Evolutionary conservation across 2,113 vertebrate genomes (phyloP).

Genomic region (Terrapene triunguis): DNA sequence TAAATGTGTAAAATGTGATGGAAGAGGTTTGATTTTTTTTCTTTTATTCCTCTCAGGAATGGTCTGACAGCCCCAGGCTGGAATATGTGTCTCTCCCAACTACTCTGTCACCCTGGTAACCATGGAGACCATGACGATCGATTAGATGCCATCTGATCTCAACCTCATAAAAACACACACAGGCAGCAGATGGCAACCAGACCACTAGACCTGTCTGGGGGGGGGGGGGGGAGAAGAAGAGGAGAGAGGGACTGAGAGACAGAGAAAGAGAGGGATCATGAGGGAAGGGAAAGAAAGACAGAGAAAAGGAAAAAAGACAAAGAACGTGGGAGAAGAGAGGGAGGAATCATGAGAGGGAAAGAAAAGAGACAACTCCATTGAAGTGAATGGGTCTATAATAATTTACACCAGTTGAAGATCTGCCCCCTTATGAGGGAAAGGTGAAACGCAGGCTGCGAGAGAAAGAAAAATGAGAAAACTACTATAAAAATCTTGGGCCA

Average conservation of each 20-base stretch:
- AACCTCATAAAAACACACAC: slow-evolving; percentile 84
- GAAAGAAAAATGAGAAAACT: neutral
- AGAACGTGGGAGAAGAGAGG: slow-evolving; percentile 26
- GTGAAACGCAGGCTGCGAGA: neutral
- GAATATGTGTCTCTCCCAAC: slow-evolving; percentile 84
- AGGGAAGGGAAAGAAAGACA: neutral
- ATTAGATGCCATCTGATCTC: slow-evolving; percentile 91
- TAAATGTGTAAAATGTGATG: slow-evolving; percentile 70
- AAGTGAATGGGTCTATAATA: neutral
- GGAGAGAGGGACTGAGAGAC: slow-evolving; percentile 62
- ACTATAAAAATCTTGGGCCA: neutral
- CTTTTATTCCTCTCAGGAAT: slow-evolving; percentile 73
- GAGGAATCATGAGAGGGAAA: slow-evolving; percentile 16
- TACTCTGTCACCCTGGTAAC: slow-evolving; percentile 90
- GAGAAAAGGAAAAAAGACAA: slow-evolving; percentile 18
- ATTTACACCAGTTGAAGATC: neutral
- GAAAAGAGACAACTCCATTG: neutral
- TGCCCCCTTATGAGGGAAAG: neutral
- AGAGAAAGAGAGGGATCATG: neutral
- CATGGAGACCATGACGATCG: slow-evolving; percentile 90
- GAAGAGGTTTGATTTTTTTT: slow-evolving; percentile 60
- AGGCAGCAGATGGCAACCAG: slow-evolving; percentile 89
- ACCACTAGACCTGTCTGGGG: slow-evolving; percentile 84
- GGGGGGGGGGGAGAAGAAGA: slow-evolving; percentile 34
- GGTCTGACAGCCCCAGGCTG: slow-evolving; percentile 83